Evolutionary conservation across 2,797 vertebrate genomes (phyloP).

Genomic region (Cryptoprocta ferox): DNA sequence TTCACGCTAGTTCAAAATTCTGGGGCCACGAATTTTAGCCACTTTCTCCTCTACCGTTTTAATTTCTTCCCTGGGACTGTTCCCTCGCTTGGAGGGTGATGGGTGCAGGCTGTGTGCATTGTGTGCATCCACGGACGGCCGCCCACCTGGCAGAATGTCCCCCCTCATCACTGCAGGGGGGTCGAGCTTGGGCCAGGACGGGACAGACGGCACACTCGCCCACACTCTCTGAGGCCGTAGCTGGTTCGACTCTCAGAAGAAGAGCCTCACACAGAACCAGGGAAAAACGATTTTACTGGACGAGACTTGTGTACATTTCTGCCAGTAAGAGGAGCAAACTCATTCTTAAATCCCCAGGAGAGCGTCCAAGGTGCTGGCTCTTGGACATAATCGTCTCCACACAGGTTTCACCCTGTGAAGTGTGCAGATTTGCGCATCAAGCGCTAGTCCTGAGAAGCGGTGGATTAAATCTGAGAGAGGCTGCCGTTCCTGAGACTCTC

Average conservation of each 20-base stretch:
- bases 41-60: neutral
- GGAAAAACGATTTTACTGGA: neutral
- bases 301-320: neutral
- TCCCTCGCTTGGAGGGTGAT: rapidly evolving
- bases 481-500: rapidly evolving
- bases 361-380: neutral
- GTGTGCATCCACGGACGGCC: too few relatives aligned
- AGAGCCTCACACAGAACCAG: neutral
- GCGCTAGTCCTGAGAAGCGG: rapidly evolving
- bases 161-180: rapidly evolving
- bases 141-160: neutral
- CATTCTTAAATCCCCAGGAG: neutral
- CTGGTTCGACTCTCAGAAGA: neutral
- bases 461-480: rapidly evolving
- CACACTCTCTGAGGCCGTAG: rapidly evolving
- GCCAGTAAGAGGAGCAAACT: rapidly evolving
- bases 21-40: neutral
- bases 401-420: rapidly evolving
- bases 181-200: neutral
- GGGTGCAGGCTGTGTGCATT: too few relatives aligned
- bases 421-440: rapidly evolving
- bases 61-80: neutral
- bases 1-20: neutral
- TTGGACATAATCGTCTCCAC: rapidly evolving
- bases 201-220: neutral